phyloP scores from a whole-genome alignment of 2,888 invertebrate genomes.

The Sympetrum striolatum region DNA sequence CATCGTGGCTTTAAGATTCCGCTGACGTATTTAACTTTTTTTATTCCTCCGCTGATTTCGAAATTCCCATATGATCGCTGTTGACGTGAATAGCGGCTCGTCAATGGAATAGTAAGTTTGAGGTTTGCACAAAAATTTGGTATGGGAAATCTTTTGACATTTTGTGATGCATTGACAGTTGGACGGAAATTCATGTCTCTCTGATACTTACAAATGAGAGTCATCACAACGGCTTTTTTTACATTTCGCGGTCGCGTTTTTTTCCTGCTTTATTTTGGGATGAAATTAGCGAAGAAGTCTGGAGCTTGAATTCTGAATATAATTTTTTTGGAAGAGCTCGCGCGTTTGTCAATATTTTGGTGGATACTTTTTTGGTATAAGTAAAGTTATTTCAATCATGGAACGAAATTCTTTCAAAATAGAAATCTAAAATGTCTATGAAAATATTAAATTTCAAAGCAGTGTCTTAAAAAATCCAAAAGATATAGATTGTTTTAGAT shows the following conservation, averaged over 20 bases:
- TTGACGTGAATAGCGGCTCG: not conserved
- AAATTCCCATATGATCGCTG: not conserved
- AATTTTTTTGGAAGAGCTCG: too few species aligned
- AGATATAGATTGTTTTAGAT: too few species aligned
- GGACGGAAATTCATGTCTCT: not conserved
- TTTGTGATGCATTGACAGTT: not conserved
- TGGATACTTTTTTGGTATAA: too few species aligned
- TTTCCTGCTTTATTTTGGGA: not conserved
- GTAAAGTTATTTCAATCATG: too few species aligned
- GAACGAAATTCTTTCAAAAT: too few species aligned
- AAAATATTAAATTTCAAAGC: too few species aligned
- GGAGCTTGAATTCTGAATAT: too few species aligned
- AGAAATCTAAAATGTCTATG: too few species aligned
- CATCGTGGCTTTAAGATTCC: not conserved
- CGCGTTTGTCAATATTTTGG: too few species aligned
- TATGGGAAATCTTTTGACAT: not conserved
- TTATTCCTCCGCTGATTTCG: not conserved
- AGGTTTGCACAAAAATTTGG: not conserved
- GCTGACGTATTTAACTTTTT: not conserved
- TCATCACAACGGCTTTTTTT: not conserved
- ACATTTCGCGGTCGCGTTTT: not conserved
- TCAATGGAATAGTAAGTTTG: not conserved
- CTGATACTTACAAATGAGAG: not conserved
- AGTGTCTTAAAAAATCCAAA: too few species aligned
- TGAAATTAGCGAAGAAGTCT: not conserved